Conservation (phyloP, 2,888 invertebrate genomes). For the Gymnocheta viridis region DNA sequence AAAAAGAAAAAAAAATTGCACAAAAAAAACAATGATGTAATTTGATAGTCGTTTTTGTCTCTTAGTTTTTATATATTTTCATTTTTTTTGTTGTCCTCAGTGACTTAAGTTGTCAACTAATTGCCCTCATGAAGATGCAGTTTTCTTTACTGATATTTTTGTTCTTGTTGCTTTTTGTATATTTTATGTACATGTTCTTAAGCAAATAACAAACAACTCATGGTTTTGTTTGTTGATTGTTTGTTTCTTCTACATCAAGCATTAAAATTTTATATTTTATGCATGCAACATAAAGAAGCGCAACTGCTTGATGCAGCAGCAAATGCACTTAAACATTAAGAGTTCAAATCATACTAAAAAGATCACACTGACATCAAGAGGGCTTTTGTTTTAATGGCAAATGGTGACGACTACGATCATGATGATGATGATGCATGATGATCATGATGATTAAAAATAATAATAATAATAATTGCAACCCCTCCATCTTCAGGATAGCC, state of each 20-base stretch:
- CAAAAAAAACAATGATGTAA: conserved; percentile 62
- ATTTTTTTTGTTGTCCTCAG: conserved; percentile 35
- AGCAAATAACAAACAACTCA: conserved; percentile 57
- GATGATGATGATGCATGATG: conserved; percentile 19
- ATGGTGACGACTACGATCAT: conserved; percentile 24
- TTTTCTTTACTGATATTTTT: conserved; percentile 48
- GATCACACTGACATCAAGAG: conserved; percentile 68
- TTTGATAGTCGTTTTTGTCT: conserved; percentile 63
- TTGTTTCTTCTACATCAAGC: conserved; percentile 68
- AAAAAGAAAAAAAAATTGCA: neutral
- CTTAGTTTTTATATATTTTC: conserved; percentile 17
- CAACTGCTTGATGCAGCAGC: conserved; percentile 51
- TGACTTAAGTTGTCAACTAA: conserved; percentile 71
- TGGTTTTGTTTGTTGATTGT: conserved; percentile 55
- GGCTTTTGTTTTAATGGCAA: conserved; percentile 61
- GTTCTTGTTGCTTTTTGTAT: conserved; percentile 37
- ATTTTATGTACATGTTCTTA: conserved; percentile 59
- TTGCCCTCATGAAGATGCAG: conserved; percentile 69
- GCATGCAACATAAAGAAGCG: conserved; percentile 68
- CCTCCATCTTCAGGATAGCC: conserved; percentile 67
- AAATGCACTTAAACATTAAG: conserved; percentile 62
- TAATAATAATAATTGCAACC: conserved; percentile 59
- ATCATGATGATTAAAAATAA: conserved; percentile 31
- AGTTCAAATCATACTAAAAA: conserved; percentile 70
- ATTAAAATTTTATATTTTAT: conserved; percentile 70